A percentile compares a stretch with the other conserved stretches of the same genome.
These are phyloP conservation scores for Atrichornis clamosus DNA, from an alignment of 2,113 vertebrate species.

Conservation along the genomic window DNA sequence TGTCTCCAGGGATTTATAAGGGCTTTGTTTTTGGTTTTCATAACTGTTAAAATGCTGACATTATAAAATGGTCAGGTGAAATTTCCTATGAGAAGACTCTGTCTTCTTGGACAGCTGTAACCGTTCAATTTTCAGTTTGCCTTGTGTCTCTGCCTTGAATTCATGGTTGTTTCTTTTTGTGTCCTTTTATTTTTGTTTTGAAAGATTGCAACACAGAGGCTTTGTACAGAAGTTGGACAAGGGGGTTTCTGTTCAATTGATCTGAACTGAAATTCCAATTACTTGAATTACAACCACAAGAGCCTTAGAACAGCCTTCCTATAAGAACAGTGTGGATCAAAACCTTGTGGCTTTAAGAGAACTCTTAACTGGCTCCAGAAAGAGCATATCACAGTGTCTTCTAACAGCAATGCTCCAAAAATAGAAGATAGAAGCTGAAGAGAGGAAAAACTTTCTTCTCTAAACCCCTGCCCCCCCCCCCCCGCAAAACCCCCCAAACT, in stretches of 20 bases:
- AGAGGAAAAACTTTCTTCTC: neutral
- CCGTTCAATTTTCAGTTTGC: neutral
- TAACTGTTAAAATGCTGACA: neutral
- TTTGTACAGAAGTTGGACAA: neutral
- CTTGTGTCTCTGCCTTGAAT: neutral
- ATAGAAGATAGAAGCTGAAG: neutral
- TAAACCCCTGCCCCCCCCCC: neutral
- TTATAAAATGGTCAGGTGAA: neutral
- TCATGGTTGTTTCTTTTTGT: neutral
- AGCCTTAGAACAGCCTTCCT: neutral
- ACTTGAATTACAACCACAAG: neutral
- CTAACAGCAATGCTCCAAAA: neutral
- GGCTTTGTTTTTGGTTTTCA: neutral
- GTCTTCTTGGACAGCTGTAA: neutral
- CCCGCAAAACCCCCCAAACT: neutral
- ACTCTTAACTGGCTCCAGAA: neutral
- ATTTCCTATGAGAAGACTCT: neutral
- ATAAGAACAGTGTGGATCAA: neutral
- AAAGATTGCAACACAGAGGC: neutral
- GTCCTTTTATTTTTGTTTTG: neutral
- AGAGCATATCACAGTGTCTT: neutral
- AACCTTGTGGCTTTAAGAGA: neutral
- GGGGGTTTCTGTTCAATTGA: neutral
- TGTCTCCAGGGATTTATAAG: neutral
- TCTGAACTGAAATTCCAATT: neutral